Conservation (phyloP, 2,888 invertebrate species). For the Ophion slaviceki region DNA sequence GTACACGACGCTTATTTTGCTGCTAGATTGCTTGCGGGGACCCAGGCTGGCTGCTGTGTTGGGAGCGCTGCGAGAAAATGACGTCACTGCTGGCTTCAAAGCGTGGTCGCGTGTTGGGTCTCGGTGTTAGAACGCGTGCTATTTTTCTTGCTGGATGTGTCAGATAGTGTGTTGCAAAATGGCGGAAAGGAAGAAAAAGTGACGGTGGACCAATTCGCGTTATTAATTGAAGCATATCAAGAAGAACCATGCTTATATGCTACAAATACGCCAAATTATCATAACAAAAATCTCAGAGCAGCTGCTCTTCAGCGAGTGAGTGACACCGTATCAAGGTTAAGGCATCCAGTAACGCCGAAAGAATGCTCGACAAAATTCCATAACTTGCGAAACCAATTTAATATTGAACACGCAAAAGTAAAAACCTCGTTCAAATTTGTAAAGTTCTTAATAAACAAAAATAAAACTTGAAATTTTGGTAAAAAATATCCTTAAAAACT, state of each 20-base stretch:
- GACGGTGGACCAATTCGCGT: conserved; percentile 21
- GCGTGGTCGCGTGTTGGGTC: conserved; percentile 15
- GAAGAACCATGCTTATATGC: conserved; percentile 25
- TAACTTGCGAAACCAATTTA: conserved; percentile 31
- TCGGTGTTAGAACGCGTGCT: neutral
- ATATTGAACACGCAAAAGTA: conserved; percentile 29
- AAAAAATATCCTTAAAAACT: conserved; percentile 5
- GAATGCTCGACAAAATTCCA: conserved; percentile 27
- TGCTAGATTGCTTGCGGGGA: neutral
- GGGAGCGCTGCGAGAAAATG: no score
- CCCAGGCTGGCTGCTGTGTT: no score
- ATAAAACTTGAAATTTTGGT: conserved; percentile 17
- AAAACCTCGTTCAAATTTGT: conserved; percentile 31
- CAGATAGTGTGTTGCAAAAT: conserved; percentile 7
- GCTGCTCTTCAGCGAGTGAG: conserved; percentile 27
- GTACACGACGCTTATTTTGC: neutral
- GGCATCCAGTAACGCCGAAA: conserved; percentile 14
- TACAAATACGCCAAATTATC: conserved; percentile 26
- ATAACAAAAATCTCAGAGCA: conserved; percentile 24
- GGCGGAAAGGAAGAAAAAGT: conserved; percentile 18
- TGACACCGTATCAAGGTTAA: conserved; percentile 13
- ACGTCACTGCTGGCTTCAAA: neutral
- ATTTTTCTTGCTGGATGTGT: no score
- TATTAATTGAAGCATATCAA: conserved; percentile 29
- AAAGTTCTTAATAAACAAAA: neutral